These are phyloP conservation scores for Synchiropus splendidus DNA, from an alignment of 2,113 vertebrate species.

Conservation along the genomic window DNA sequence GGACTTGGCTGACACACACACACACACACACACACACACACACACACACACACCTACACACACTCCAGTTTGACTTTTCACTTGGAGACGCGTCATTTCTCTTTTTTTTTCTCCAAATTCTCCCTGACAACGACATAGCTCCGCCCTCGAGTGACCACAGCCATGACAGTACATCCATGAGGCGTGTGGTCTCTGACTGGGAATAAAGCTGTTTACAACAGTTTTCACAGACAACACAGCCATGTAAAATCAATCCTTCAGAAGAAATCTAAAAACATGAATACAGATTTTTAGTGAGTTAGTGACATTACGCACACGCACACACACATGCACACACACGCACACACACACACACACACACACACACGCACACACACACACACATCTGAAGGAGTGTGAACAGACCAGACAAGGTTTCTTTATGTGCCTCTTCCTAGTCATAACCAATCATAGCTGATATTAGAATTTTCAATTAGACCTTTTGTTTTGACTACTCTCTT, in stretches of 20 bases:
- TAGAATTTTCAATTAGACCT: conserved; percentile 14
- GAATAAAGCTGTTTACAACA: no score
- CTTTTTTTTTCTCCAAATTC: conserved; percentile 13
- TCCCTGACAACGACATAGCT: conserved; percentile 16
- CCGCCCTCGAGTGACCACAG: neutral
- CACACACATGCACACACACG: conserved; percentile 11
- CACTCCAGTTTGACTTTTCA: conserved; percentile 35
- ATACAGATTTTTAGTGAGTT: no score
- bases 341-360: conserved; percentile 14
- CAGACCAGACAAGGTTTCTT: conserved; percentile 42
- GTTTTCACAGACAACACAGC: no score
- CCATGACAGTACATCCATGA: no score
- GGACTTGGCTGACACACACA: conserved; percentile 41
- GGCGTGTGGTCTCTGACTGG: no score
- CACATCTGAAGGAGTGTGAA: conserved; percentile 4
- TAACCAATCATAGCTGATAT: conserved; percentile 17
- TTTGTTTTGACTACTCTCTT: conserved; percentile 30
- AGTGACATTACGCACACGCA: no score
- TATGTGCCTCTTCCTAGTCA: conserved; percentile 51
- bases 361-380: conserved; percentile 10
- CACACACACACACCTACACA: conserved; percentile 14
- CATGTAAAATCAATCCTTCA: neutral
- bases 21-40: conserved; percentile 14
- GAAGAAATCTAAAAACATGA: no score
- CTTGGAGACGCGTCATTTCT: conserved; percentile 15